A percentile compares a stretch with the other conserved stretches of the same genome.
Conservation (phyloP, 2,888 invertebrate species). For the Archaeoteleia sp. region DNA sequence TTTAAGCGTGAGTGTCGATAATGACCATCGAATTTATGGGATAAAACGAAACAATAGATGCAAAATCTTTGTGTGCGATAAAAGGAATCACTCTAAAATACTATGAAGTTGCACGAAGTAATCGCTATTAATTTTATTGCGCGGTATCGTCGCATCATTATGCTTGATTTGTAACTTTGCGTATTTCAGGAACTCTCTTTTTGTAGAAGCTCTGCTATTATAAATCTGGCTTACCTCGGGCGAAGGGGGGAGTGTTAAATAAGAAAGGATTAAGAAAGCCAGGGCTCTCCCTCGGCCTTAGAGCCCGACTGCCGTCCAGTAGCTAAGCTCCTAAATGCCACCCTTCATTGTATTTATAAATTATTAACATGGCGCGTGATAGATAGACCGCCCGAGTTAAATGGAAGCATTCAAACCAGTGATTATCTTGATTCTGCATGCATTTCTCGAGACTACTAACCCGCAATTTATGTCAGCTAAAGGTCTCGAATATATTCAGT, state of each 20-base stretch:
- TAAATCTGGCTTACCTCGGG: conserved; percentile 24
- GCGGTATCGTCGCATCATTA: neutral
- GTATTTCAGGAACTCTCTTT: conserved; percentile 3
- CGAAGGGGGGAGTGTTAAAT: conserved; percentile 28
- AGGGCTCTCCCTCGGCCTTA: conserved; percentile 9
- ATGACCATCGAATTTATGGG: too few species aligned
- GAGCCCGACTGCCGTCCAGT: conserved; percentile 59
- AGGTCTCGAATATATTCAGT: conserved; percentile 15
- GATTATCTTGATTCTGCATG: conserved; percentile 61
- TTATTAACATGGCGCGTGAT: conserved; percentile 63
- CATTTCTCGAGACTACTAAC: conserved; percentile 40
- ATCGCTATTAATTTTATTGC: conserved; percentile 1
- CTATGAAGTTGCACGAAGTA: conserved; percentile 1
- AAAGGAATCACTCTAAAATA: conserved; percentile 1
- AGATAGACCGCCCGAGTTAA: conserved; percentile 62
- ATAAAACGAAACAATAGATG: neutral
- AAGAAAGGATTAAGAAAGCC: conserved; percentile 37
- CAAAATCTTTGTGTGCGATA: neutral
- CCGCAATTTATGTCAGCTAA: conserved; percentile 39
- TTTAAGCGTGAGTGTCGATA: too few species aligned
- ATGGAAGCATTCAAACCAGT: conserved; percentile 59
- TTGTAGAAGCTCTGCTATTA: conserved; percentile 6
- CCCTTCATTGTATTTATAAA: conserved; percentile 64
- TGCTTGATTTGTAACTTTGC: conserved; percentile 6
- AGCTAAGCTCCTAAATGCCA: conserved; percentile 58